Evolutionary conservation across 2,113 vertebrate genomes (phyloP), one percentile per base, ranked within the genome.

Genomic region (Potamarius usumacintae): DNA sequence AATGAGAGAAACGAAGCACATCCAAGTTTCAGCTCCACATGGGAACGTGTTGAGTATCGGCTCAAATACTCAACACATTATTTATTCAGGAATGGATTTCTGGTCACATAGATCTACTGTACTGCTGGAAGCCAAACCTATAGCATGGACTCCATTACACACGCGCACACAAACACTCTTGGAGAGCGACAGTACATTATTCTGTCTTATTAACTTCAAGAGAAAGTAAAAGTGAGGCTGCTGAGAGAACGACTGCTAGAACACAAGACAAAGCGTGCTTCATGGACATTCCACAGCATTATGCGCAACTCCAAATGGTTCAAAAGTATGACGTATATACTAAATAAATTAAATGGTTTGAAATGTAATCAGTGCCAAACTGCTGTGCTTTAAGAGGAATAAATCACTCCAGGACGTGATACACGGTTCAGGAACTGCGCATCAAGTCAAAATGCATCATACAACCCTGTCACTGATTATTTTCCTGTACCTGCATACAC

Each of bases 71-170:
- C 57, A 62, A 11, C 81, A 48, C 55, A 84, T 1, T 81, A 88
- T 85, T 84, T 87, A 85, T 92, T 89, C 86, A 88, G 89, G 89
- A 89, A 84, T 57, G 72, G 71, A 42, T 48, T 52, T 9, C 48
- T 77, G 48, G 48, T 88, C n/a, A 74, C 88, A 90, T 83, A 90
- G 27, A 63, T 67, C 72, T 4, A 17, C 63, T 81, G 84, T 74
- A 87, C 88, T 71, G 76, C 55, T 84, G 42, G 48, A 72, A 62
- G 34, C 83, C 88, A 86, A 85, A 22, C 4, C 71, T 72, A 63
- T 77, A n/a, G 84, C 48, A 78, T 17, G 58, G 22, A 62, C 8
- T 30, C 69, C 22, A 85, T 89, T 20, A 3, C 18, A 22, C 84
- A 0, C 0, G 11, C 18, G 42, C 50, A 57, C 30, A 72, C 27